These are phyloP conservation scores for Caenorhabditis elegans DNA, from an alignment of 1,140 invertebrate genomes.

Conservation along the genomic window WBcel235 BX284604.4:250501-251000, in stretches of 20 bases:
- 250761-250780: constrained; percentile 83
- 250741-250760: constrained; percentile 68
- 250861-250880: constrained; percentile 93
- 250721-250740: constrained; percentile 95
- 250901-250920: constrained; percentile 84
- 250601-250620: constrained; percentile 96
- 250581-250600: constrained; percentile 94
- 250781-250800: constrained; percentile 85
- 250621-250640: constrained; percentile 93
- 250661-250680: constrained; percentile 88
- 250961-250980: constrained; percentile 85
- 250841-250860: constrained; percentile 81
- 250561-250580: constrained; percentile 81
- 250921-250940: constrained; percentile 77
- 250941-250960: constrained; percentile 86
- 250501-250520: constrained; percentile 46
- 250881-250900: constrained; percentile 92
- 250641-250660: constrained; percentile 77
- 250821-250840: constrained; percentile 81
- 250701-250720: constrained; percentile 90
- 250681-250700: constrained; percentile 92
- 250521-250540: not conserved
- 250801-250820: constrained; percentile 67
- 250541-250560: constrained; percentile 72
- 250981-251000: constrained; percentile 75